Conservation (phyloP, 2,888 invertebrate species). For the Spisula solida region DNA sequence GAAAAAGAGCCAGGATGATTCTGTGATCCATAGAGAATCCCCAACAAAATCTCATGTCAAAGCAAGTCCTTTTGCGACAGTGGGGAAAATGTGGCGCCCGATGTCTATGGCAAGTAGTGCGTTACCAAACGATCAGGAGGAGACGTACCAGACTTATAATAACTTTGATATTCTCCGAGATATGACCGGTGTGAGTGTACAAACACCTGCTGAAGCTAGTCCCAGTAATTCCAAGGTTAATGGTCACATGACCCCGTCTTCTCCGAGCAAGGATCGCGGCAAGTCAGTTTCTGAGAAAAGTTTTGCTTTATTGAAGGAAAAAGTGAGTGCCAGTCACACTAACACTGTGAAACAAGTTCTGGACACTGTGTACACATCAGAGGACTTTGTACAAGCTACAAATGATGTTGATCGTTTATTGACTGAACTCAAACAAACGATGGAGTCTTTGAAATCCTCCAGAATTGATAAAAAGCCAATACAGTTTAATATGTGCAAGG, state of each 20-base stretch:
- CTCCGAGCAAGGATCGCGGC: not conserved
- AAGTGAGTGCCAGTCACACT: slow-evolving; percentile 76
- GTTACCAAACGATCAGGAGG: slow-evolving; percentile 62
- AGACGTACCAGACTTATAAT: slow-evolving; percentile 68
- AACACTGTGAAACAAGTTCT: slow-evolving; percentile 79
- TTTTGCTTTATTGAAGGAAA: slow-evolving; percentile 75
- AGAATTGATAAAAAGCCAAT: slow-evolving; percentile 76
- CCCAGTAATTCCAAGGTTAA: slow-evolving; percentile 33
- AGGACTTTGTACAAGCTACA: slow-evolving; percentile 77
- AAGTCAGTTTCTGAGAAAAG: slow-evolving; percentile 76
- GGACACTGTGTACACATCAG: slow-evolving; percentile 75
- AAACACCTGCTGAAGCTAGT: slow-evolving; percentile 20
- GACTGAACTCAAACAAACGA: slow-evolving; percentile 79
- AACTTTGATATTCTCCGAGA: slow-evolving; percentile 76
- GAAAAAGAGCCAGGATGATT: slow-evolving; percentile 75
- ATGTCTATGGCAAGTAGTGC: slow-evolving; percentile 76
- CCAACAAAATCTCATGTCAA: slow-evolving; percentile 65
- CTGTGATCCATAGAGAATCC: slow-evolving; percentile 59
- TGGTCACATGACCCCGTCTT: slow-evolving; percentile 39
- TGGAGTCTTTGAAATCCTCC: slow-evolving; percentile 80
- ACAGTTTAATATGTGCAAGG: slow-evolving; percentile 90
- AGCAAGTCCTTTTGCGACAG: slow-evolving; percentile 81
- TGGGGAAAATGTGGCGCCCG: slow-evolving; percentile 82
- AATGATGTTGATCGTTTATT: slow-evolving; percentile 88
- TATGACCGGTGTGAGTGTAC: slow-evolving; percentile 57